Percentiles rank a stretch among this genome's conserved stretches.
These are phyloP conservation scores for Crenichthys baileyi DNA, from an alignment of 2,797 vertebrate species.

Conservation along the genomic window DNA sequence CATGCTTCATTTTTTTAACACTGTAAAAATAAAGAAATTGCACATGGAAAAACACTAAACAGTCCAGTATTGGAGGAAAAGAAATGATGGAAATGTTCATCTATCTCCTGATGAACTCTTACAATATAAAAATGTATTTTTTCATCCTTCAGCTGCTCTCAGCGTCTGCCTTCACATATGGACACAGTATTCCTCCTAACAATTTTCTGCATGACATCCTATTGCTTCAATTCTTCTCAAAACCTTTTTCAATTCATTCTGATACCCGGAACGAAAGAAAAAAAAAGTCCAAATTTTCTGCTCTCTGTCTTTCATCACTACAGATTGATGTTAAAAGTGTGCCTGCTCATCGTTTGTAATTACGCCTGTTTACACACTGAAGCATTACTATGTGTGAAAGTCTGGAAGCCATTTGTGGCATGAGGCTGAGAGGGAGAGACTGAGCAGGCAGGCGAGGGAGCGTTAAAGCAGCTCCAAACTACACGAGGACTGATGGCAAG, in stretches of 20 bases:
- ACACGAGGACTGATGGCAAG: constrained; percentile 61
- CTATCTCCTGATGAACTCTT: constrained; percentile 38
- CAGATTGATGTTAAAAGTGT: constrained; percentile 78
- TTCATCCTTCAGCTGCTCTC: constrained; percentile 38
- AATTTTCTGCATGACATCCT: constrained; percentile 44
- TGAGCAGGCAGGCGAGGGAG: constrained; percentile 46
- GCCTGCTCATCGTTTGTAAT: constrained; percentile 79
- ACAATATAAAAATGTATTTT: constrained; percentile 20
- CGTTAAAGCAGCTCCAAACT: constrained; percentile 73
- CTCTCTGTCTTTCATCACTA: constrained; percentile 59
- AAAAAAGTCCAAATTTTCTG: constrained; percentile 43
- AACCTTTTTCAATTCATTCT: constrained; percentile 56
- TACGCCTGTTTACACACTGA: constrained; percentile 79
- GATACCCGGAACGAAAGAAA: constrained; percentile 33
- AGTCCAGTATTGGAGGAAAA: constrained; percentile 22
- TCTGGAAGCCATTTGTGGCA: constrained; percentile 82
- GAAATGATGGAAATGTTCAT: constrained; percentile 44
- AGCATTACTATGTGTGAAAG: constrained; percentile 81
- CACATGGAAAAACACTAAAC: neutral
- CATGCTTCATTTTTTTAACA: constrained; percentile 43
- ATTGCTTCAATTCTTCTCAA: constrained; percentile 38
- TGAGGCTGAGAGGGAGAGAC: constrained; percentile 68
- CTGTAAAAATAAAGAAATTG: constrained; percentile 47
- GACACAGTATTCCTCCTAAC: constrained; percentile 45
- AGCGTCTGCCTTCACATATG: constrained; percentile 39